Evolutionary conservation across 2,797 vertebrate species (phyloP).

Genomic region (Nyctibius grandis): DNA sequence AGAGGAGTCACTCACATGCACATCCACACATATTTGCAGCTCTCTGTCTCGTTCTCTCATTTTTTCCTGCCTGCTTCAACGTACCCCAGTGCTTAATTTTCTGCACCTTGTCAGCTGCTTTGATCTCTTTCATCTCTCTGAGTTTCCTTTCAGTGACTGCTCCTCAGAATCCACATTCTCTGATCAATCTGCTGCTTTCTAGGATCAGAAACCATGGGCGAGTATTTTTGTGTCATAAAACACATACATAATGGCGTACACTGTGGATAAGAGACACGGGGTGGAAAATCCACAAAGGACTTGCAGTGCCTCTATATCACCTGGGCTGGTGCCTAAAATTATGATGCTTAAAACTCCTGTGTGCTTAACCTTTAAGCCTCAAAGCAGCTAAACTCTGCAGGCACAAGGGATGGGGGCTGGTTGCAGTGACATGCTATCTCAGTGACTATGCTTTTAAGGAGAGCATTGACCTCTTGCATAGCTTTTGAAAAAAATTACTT

Average conservation of each 20-base stretch:
- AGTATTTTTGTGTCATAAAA: not conserved
- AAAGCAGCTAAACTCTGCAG: not conserved
- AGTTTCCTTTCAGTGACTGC: slow-evolving; percentile 9
- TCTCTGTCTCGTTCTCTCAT: not conserved
- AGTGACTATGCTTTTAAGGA: not conserved
- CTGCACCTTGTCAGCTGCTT: not conserved
- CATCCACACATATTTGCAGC: not conserved
- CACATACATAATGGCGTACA: not conserved
- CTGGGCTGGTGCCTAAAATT: not conserved
- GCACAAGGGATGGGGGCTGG: not conserved
- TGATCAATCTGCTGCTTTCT: not conserved
- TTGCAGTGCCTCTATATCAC: not conserved
- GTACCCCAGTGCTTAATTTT: not conserved
- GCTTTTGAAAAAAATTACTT: not conserved
- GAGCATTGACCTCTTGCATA: not conserved
- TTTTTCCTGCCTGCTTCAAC: not conserved
- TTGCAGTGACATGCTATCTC: not conserved
- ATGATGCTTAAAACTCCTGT: not conserved
- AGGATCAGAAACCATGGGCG: not conserved
- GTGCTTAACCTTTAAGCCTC: not conserved
- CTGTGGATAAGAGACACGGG: not conserved
- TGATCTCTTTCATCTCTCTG: slow-evolving; percentile 5
- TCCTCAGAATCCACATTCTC: not conserved
- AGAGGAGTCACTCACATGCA: rapidly evolving
- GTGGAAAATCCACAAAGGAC: not conserved